Conservation (phyloP, 2,797 vertebrate genomes). For the Allobates femoralis region DNA sequence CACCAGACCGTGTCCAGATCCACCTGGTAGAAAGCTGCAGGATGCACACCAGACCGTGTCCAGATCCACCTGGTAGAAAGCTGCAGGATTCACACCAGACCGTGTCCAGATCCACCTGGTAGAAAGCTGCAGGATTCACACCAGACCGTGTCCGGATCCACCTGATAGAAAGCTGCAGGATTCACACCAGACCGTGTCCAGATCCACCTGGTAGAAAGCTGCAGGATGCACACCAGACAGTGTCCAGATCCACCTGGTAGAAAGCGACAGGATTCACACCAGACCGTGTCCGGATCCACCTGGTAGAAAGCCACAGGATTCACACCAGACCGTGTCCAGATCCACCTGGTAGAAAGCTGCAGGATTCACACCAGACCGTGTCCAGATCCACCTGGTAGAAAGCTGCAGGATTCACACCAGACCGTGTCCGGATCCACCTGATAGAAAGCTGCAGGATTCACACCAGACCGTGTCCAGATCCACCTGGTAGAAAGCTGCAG, state of each 20-base stretch:
- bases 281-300: neutral
- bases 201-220: neutral
- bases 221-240: too few relatives aligned
- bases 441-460: too few relatives aligned
- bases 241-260: neutral
- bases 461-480: neutral
- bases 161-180: neutral
- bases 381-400: neutral
- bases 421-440: neutral
- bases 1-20: neutral
- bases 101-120: neutral
- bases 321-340: neutral
- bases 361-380: neutral
- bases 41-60: neutral
- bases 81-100: too few relatives aligned
- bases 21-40: neutral
- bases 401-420: too few relatives aligned
- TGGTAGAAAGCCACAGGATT: neutral
- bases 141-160: neutral
- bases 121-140: too few relatives aligned
- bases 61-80: neutral
- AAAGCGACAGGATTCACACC: too few relatives aligned
- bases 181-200: neutral
- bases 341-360: neutral
- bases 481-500: neutral